phyloP scores from a whole-genome alignment of 2,797 vertebrate species.

The Tragelaphus eurycerus region DNA sequence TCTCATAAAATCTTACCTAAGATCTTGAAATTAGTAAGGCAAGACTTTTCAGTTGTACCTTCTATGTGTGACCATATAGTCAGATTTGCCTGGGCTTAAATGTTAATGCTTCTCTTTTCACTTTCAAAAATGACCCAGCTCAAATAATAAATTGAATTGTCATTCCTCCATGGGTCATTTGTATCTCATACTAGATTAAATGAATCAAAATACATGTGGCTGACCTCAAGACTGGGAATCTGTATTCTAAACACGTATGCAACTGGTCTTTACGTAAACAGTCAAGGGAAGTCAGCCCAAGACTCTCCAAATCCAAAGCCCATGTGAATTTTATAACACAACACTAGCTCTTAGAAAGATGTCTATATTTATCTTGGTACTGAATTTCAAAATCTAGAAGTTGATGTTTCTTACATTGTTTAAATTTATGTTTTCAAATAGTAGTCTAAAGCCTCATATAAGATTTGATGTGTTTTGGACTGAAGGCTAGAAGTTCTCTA shows the following conservation, averaged over 20 bases:
- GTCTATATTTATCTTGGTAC: neutral
- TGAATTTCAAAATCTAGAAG: neutral
- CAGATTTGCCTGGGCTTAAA: neutral
- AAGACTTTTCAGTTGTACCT: neutral
- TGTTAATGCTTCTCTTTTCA: neutral
- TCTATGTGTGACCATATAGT: neutral
- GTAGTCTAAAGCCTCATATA: neutral
- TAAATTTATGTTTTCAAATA: neutral
- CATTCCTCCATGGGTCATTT: neutral
- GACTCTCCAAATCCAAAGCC: neutral
- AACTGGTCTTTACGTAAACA: rapidly evolving
- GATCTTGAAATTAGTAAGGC: neutral
- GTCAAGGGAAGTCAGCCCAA: neutral
- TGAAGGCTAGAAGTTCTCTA: neutral
- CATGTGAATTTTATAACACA: neutral
- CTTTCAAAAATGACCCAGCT: neutral
- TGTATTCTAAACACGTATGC: neutral
- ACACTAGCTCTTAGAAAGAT: neutral
- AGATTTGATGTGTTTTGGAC: neutral
- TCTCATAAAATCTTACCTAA: neutral
- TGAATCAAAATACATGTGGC: neutral
- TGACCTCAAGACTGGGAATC: neutral
- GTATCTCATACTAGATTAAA: neutral
- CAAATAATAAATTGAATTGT: neutral
- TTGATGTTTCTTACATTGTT: neutral